Base-by-base conservation (phyloP, 1,140 invertebrate genomes). In the Heliothis subflexa region DNA sequence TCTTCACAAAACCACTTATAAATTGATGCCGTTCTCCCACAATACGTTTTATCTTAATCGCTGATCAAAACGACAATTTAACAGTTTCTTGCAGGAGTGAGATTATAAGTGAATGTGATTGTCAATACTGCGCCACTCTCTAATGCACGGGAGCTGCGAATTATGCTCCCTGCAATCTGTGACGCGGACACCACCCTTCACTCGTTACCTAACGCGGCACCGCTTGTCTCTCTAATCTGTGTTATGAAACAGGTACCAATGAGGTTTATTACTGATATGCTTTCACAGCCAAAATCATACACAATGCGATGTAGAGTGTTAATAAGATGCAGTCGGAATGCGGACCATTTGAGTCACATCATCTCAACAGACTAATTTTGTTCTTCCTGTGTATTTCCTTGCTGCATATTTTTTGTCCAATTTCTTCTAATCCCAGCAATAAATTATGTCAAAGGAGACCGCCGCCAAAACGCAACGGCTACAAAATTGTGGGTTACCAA, bases 21-120 rank as follows among this genome's bases (percentile, higher is more conserved):
- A 75, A 52, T 61, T 50, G 57, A 75, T 13, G 54, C 71, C 54
- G n/a, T 57, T 74, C 73, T 75, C 59, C 59, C 73, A 75, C 73
- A 75, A 62, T 64, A 47, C 45, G 57, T 52, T 54, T 75, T 75
- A 75, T 75, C 73, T 64, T 64, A 75, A 75, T 75, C 73, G 59
- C 47, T 64, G 73, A 75, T 75, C 57, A 75, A 75, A 75, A 62
- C 73, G 73, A 62, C 73, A 62, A 75, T 75, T 75, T 75, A 75
- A 52, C 73, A 75, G 73, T 75, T 75, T 61, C 71, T 74, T 74
- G 45, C 71, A 49, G 11, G 33, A 45, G 40, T 61, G 47, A 52
- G 47, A 71, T 59, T 64, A 61, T 62, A 54, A 75, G 45, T 75
- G 73, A 50, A 75, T 50, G 57, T 62, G 72, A 62, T 61, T 13